These are phyloP conservation scores for Acronicta leporina DNA, from an alignment of 2,888 invertebrate species.

Conservation along the genomic window DNA sequence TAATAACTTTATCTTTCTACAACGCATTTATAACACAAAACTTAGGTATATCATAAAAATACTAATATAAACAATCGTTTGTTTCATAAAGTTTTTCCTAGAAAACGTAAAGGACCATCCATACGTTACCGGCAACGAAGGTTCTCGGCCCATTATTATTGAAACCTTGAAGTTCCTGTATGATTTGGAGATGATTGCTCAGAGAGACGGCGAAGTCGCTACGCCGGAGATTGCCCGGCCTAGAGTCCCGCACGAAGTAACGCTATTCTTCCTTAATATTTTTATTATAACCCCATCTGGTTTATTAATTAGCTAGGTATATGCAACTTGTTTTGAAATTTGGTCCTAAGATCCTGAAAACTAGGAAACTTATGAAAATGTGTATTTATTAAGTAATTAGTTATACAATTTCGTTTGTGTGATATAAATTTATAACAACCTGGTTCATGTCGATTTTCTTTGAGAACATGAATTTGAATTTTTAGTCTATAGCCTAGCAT, in stretches of 20 bases:
- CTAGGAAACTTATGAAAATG: no score
- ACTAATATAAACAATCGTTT: not conserved
- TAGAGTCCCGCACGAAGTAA: conserved; percentile 94
- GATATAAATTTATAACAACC: no score
- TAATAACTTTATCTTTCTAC: not conserved
- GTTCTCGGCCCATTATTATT: conserved; percentile 96
- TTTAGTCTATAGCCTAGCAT: no score
- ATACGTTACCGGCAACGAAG: conserved; percentile 94
- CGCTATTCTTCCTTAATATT: conserved; percentile 13
- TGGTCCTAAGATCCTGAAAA: no score
- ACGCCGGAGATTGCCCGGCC: conserved; percentile 95
- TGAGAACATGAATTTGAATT: no score
- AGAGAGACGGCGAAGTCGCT: conserved; percentile 93
- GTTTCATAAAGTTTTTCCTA: conserved; percentile 93
- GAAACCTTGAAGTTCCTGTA: conserved; percentile 97
- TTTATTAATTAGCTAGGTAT: no score
- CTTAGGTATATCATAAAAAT: not conserved
- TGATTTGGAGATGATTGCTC: conserved; percentile 96
- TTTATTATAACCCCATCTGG: not conserved
- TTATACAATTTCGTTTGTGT: no score
- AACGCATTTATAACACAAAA: not conserved
- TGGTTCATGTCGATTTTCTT: no score
- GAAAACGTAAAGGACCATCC: conserved; percentile 97
- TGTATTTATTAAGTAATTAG: no score
- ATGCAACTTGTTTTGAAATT: not conserved